Evolutionary conservation across 2,797 vertebrate species (phyloP).

Genomic region (Synanceia verrucosa): DNA sequence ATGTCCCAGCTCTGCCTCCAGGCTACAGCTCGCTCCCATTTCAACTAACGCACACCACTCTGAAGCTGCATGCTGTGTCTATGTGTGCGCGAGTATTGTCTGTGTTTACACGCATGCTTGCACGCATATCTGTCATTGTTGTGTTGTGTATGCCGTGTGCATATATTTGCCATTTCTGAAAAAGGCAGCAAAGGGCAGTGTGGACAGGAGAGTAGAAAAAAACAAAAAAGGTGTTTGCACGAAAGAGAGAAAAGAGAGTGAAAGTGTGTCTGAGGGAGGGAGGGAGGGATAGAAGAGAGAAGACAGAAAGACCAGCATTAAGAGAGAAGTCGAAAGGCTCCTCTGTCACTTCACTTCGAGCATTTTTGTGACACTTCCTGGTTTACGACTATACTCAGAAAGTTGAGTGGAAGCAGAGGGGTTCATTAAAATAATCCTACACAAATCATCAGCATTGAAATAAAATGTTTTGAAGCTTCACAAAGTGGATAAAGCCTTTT

Average conservation of each 20-base stretch:
- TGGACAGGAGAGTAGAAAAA: slow-evolving; percentile 12
- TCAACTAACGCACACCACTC: slow-evolving; percentile 45
- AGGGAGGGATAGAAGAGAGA: background rate
- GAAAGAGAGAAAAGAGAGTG: slow-evolving; percentile 2
- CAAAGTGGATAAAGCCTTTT: slow-evolving; percentile 4
- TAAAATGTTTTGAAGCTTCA: background rate
- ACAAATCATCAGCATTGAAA: background rate
- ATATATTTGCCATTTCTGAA: slow-evolving; percentile 66
- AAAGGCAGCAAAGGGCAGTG: slow-evolving; percentile 68
- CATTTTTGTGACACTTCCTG: slow-evolving; percentile 1
- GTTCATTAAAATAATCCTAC: background rate
- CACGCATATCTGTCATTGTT: slow-evolving; percentile 50
- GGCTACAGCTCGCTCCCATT: slow-evolving; percentile 69
- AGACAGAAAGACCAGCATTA: background rate
- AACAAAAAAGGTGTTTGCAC: slow-evolving; percentile 40
- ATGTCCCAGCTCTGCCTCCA: slow-evolving; percentile 54
- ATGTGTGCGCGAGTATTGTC: slow-evolving; percentile 49
- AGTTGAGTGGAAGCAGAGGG: slow-evolving; percentile 2
- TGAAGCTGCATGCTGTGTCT: slow-evolving; percentile 19
- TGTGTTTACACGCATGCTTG: slow-evolving; percentile 69
- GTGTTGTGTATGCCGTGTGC: slow-evolving; percentile 37
- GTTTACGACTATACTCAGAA: background rate
- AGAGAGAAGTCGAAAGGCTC: background rate
- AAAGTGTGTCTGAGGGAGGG: background rate
- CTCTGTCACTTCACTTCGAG: slow-evolving; percentile 3